These are phyloP conservation scores for Euphydryas editha DNA, from an alignment of 2,888 invertebrate species.

Conservation along the genomic window DNA sequence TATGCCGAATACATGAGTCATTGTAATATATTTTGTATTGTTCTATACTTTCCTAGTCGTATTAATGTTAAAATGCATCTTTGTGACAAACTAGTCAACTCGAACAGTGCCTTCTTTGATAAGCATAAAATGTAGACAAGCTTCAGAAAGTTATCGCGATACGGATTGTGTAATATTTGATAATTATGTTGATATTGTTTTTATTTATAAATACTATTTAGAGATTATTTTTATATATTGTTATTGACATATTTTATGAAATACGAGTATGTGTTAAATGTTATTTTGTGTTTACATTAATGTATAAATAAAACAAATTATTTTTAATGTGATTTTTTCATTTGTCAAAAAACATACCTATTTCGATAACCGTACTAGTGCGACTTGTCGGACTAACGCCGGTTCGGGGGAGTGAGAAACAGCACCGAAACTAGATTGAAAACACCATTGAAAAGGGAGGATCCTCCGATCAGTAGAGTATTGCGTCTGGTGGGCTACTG, in stretches of 20 bases:
- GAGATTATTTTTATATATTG: conserved; percentile 41
- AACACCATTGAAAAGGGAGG: no score
- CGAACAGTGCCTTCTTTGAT: conserved; percentile 30
- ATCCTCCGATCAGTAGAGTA: no score
- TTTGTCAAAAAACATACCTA: not conserved
- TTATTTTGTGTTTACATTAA: conserved; percentile 36
- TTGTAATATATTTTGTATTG: not conserved
- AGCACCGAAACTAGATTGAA: no score
- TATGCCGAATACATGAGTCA: not conserved
- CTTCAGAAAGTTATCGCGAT: not conserved
- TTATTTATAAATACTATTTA: conserved; percentile 29
- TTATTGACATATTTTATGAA: conserved; percentile 17
- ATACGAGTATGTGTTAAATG: conserved; percentile 16
- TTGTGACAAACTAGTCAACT: conserved; percentile 27
- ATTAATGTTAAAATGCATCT: conserved; percentile 6
- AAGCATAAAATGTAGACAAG: conserved; percentile 15
- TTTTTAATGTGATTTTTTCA: conserved; percentile 14
- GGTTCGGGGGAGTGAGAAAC: no score
- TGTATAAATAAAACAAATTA: conserved; percentile 18
- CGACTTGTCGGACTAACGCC: no score
- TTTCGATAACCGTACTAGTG: no score
- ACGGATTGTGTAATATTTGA: not conserved
- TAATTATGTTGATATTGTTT: conserved; percentile 6
- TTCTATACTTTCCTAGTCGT: conserved; percentile 23
- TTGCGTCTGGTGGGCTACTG: no score